Evolutionary conservation across 1,140 invertebrate species (phyloP), one percentile per base, ranked within the genome.

Genomic region (Laupala kohalensis): DNA sequence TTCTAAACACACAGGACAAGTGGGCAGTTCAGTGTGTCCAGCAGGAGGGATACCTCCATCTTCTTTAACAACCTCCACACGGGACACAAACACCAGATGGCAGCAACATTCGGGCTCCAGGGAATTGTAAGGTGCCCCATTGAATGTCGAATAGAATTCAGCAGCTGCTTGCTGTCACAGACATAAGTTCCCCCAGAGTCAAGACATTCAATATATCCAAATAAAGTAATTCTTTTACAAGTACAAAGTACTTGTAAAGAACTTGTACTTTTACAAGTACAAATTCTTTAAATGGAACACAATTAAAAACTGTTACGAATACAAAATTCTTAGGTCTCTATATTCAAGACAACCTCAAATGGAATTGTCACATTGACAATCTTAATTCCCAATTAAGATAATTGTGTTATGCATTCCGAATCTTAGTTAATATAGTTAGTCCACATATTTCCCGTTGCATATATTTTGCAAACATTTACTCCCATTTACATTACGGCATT

Each of bases 1-100:
- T 81, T 99, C 97, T 78, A 96, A 80, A 80, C 96, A 98, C 23
- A 98, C 95, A 6, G 97, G 93, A 83, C 98, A 99, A 4, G 92
- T 97, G n/a, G 97, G 97, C 70, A 99, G 83, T 82, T 99, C 98
- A 0, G 95, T 96, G 75, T 96, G 90, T 1, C 90, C 88, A n/a
- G 85, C 81, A 0, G 89, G 86, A 0, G 92, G 88, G 24, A 82
- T 73, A 26, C 86, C 81, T n/a, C 86, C 85, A 66, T 87, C 86
- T 75, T 87, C 85, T 73, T 83, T 83, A 15, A 88, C 77, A 69
- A 91, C 89, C 83, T 99, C 96, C 4, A 99, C 90, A 74, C 88
- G 86, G 3, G 95, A 94, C 1, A 99, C 96, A 88, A 96, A 99
- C 1, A 96, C 94, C 75, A 98, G 85, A 77, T 94, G 90, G 79